These are phyloP conservation scores for Caenorhabditis sp. DNA, from an alignment of 2,888 invertebrate species.

Conservation along the genomic window DNA sequence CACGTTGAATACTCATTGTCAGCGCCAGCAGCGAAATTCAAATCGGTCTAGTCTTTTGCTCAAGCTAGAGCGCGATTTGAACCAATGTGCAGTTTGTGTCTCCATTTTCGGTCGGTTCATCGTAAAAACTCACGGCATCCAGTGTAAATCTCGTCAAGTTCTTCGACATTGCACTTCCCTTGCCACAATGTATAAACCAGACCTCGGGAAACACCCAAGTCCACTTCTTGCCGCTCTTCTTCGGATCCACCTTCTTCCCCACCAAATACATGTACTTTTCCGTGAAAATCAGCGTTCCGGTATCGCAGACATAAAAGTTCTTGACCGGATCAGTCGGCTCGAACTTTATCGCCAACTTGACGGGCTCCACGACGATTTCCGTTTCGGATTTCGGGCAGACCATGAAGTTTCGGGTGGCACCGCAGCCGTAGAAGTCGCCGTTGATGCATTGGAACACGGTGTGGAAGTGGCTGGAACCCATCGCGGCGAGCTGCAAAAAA, in stretches of 20 bases:
- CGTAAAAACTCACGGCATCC: neutral
- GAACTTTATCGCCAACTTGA: slow-evolving; percentile 7
- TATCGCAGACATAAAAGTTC: slow-evolving; percentile 11
- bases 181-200: slow-evolving; percentile 6
- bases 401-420: slow-evolving; percentile 19
- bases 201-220: slow-evolving; percentile 9
- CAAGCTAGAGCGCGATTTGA: too few relatives aligned
- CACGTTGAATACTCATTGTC: too few relatives aligned
- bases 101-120: too few relatives aligned
- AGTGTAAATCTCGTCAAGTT: slow-evolving; percentile 13
- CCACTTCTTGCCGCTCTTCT: slow-evolving; percentile 12
- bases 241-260: slow-evolving; percentile 12
- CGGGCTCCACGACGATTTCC: slow-evolving; percentile 3
- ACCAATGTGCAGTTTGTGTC: too few relatives aligned
- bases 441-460: slow-evolving; percentile 19
- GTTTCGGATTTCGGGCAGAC: neutral
- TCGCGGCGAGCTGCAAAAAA: slow-evolving; percentile 3
- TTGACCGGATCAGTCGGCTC: slow-evolving; percentile 22
- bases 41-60: too few relatives aligned
- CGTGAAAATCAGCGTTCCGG: slow-evolving; percentile 12
- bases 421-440: slow-evolving; percentile 25
- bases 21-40: too few relatives aligned
- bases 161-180: slow-evolving; percentile 11
- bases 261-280: slow-evolving; percentile 12
- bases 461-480: slow-evolving; percentile 10